phyloP scores from a whole-genome alignment of 2,888 invertebrate genomes.

The Pseudanteris insignis region DNA sequence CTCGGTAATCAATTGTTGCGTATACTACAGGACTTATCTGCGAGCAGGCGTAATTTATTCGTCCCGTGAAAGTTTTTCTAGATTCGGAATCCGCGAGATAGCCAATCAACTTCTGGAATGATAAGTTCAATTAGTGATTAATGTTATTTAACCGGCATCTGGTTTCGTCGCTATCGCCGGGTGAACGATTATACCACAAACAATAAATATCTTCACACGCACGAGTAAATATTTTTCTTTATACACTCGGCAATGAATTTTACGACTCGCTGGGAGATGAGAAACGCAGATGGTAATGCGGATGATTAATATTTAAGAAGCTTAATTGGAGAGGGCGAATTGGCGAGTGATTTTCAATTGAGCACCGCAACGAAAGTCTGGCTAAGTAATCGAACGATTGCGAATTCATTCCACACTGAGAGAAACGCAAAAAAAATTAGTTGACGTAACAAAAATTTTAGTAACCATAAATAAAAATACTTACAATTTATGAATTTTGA shows the following conservation, averaged over 20 bases:
- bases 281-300: neutral
- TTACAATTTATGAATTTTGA: no score
- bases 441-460: no score
- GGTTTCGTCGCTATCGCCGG: slow-evolving; percentile 1
- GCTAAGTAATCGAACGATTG: no score
- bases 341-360: no score
- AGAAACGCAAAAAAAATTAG: no score
- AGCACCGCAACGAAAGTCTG: no score
- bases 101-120: slow-evolving; percentile 7
- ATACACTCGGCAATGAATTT: slow-evolving; percentile 3
- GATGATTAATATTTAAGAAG: no score
- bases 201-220: slow-evolving; percentile 7
- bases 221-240: slow-evolving; percentile 3
- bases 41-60: slow-evolving; percentile 3
- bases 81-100: slow-evolving; percentile 2
- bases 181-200: slow-evolving; percentile 7
- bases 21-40: slow-evolving; percentile 5
- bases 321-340: no score
- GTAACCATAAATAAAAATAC: no score
- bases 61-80: slow-evolving; percentile 2
- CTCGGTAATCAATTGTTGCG: slow-evolving; percentile 15
- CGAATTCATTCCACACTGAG: no score
- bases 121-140: slow-evolving; percentile 16
- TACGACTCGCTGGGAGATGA: slow-evolving; percentile 1
- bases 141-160: slow-evolving; percentile 3